Base-by-base conservation (phyloP, 2,113 vertebrate species). In the Tragulus kanchil region DNA sequence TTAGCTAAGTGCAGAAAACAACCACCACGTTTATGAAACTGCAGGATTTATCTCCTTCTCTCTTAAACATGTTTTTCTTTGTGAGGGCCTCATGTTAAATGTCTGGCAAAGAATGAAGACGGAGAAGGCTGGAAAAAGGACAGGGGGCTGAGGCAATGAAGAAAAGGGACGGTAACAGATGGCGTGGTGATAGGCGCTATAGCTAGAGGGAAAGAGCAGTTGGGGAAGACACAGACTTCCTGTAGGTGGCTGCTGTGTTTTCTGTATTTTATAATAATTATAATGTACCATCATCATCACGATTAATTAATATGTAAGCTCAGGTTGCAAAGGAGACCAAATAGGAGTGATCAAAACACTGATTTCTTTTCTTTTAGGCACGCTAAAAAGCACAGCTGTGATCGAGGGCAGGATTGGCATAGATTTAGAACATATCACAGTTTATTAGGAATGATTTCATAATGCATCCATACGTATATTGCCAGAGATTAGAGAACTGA, bases 271-370 rank as follows among this genome's bases (percentile, higher is more conserved):
- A 23, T 9, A 96, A 81, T 87, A 94, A 96, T 95, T 85, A 58
- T 61, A 59, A 92, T 13, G 10, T 64, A 19, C 52, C 48, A 67
- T 78, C 54, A 58, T 88, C 58, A 89, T 86, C 58, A 52, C 81
- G 50, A 96, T 92, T 93, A 94, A 96, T 97, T 96, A 95, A 95
- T 96, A 82, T 87, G 59, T 95, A 93, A 93, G 19, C 84, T 94
- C 85, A 90, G 10, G 42, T 85, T 69, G 42, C 64, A 94, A 94
- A 94, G 78, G 61, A 94, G 26, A 85, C 11, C 50, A 79, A 54
- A 48, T 14, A 82, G 16, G 50, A 54, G 90, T 95, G 90, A 95
- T 42, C 94, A 65, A 96, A 81, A 62, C 8, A 19, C 78, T 84
- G 23, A 89, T 94, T 83, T 97, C 54, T 78, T 97, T 93, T 93